Percentiles rank a stretch among this genome's conserved stretches.
Conservation (phyloP, 2,797 vertebrate species). For the Meriones psammophilus region DNA sequence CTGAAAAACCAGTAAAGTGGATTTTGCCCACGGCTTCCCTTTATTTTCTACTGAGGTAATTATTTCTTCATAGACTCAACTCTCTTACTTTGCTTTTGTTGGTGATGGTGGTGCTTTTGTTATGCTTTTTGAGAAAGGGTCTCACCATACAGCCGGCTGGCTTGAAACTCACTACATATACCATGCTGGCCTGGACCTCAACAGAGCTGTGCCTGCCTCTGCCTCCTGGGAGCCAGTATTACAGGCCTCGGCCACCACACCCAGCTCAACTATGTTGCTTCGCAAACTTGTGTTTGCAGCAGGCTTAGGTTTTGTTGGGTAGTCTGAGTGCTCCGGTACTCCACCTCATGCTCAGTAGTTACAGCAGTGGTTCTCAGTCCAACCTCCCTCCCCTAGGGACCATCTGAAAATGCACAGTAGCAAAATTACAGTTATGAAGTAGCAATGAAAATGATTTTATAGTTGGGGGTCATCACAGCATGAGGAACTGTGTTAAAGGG, state of each 20-base stretch:
- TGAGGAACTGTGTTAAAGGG: not conserved
- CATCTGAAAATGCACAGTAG: not conserved
- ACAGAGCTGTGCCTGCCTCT: not conserved
- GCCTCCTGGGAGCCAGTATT: not conserved
- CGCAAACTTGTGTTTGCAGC: not conserved
- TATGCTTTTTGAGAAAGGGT: not conserved
- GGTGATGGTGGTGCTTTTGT: not conserved
- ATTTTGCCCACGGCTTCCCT: not conserved
- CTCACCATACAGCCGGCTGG: not conserved
- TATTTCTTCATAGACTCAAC: constrained; percentile 41
- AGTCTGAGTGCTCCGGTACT: not conserved
- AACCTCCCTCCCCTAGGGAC: not conserved
- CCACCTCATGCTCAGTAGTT: not conserved
- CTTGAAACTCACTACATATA: not conserved
- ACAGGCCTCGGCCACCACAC: not conserved
- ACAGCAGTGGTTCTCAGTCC: not conserved
- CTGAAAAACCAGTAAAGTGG: constrained; percentile 14
- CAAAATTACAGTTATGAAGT: not conserved
- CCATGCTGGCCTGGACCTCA: not conserved
- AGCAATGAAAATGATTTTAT: not conserved
- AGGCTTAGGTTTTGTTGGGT: constrained; percentile 52
- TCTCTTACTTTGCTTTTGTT: not conserved
- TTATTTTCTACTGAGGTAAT: constrained; percentile 53
- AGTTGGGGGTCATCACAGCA: not conserved
- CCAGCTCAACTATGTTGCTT: not conserved